Evolutionary conservation across 2,797 vertebrate genomes (phyloP).

Genomic region (Chelon labrosus): DNA sequence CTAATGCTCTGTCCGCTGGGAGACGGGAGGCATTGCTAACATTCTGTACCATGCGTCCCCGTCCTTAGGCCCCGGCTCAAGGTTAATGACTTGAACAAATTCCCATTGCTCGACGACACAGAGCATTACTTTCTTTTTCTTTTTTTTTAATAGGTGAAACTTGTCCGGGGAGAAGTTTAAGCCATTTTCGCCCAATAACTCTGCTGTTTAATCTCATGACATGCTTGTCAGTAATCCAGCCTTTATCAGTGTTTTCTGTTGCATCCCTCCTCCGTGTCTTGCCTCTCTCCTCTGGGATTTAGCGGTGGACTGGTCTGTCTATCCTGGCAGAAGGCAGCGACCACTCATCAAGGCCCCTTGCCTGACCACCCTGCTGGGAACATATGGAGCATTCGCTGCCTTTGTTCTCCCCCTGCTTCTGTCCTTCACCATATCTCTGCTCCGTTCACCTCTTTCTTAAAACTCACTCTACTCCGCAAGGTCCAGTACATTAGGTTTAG

Average conservation of each 20-base stretch:
- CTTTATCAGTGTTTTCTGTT: constrained; percentile 18
- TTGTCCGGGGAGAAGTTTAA: not conserved
- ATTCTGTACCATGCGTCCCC: constrained; percentile 54
- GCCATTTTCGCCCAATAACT: not conserved
- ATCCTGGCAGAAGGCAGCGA: constrained; percentile 65
- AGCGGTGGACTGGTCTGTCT: constrained; percentile 30
- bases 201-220: constrained; percentile 8
- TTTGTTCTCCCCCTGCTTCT: constrained; percentile 64
- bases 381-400: constrained; percentile 71
- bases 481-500: not conserved
- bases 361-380: constrained; percentile 74
- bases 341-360: constrained; percentile 67
- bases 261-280: constrained; percentile 20
- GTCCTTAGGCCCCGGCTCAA: constrained; percentile 62
- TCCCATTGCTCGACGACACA: constrained; percentile 21
- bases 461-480: constrained; percentile 2
- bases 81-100: constrained; percentile 67
- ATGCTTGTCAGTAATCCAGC: constrained; percentile 28
- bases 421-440: constrained; percentile 26
- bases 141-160: not conserved
- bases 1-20: constrained; percentile 38
- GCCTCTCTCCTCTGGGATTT: constrained; percentile 40
- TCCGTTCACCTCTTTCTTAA: constrained; percentile 18
- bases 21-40: constrained; percentile 38
- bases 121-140: not conserved